Evolutionary conservation across 2,113 vertebrate genomes (phyloP).

Genomic region (Syngnathus floridae): DNA sequence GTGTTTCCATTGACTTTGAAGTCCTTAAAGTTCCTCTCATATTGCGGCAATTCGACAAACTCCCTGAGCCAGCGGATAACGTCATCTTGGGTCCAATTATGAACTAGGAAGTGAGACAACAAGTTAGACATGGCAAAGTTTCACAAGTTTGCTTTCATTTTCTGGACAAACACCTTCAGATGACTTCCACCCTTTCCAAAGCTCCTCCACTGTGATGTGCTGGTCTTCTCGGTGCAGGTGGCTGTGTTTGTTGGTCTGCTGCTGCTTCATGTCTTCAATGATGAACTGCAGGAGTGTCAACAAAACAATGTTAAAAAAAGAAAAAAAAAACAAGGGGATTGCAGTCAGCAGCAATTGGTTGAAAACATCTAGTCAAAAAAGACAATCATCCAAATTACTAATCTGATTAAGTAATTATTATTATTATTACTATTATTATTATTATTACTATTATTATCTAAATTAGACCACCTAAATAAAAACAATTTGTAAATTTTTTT

Average conservation of each 20-base stretch:
- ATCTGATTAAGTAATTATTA: background rate
- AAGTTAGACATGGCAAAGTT: background rate
- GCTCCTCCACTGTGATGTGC: slow-evolving; percentile 91
- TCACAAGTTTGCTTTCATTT: background rate
- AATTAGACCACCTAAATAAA: no score
- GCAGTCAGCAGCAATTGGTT: background rate
- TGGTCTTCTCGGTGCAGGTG: slow-evolving; percentile 92
- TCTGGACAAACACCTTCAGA: slow-evolving; percentile 78
- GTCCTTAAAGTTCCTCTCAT: slow-evolving; percentile 90
- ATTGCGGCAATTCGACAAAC: slow-evolving; percentile 93
- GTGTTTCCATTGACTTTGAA: slow-evolving; percentile 89
- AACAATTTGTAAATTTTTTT: no score
- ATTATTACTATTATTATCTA: no score
- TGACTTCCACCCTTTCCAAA: slow-evolving; percentile 92
- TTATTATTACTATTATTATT: no score
- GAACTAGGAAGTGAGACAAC: slow-evolving; percentile 47
- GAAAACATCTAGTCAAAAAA: background rate
- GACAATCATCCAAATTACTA: background rate
- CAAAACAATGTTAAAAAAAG: background rate
- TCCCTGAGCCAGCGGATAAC: slow-evolving; percentile 72
- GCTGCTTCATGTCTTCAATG: slow-evolving; percentile 94
- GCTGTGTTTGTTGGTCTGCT: slow-evolving; percentile 87
- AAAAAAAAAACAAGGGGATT: background rate
- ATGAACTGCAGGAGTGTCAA: slow-evolving; percentile 70
- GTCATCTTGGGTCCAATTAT: slow-evolving; percentile 73